Base-by-base conservation (phyloP, 2,797 vertebrate species). In the Chelonia mydas region DNA sequence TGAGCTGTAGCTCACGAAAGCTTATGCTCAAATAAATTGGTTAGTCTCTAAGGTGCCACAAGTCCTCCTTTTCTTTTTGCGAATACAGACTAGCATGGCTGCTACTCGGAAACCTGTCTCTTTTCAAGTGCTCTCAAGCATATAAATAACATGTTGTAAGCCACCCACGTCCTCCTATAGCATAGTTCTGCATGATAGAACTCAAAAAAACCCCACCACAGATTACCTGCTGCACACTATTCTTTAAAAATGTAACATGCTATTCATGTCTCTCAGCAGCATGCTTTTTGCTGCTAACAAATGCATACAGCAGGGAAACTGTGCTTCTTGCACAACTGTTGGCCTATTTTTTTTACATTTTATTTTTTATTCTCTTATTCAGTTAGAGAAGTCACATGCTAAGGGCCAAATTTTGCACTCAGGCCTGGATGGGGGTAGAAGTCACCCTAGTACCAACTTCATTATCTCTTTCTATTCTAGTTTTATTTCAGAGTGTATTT, bases 61-160 rank as follows among this genome's bases (percentile, higher is more conserved):
- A 41, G 41, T 41, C 5, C 41, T 41, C 41, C 41, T 41, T 41
- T 41, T 41, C 41, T 41, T 41, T 41, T 41, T 41, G 41, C 41
- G 41, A 41, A 41, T 41, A 41, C 41, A 41, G 41, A 41, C 41
- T 41, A 41, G 41, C 41, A 41, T 41, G 41, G 41, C 41, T 41
- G 41, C 41, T 41, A 41, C 41, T 41, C 41, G 41, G 41, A 41
- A 41, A 41, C 41, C 41, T 41, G 41, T 27, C 41, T 54, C 88
- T 86, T 94, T 88, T 92, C 83, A 93, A 93, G 86, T 65, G 93
- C 81, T 89, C 65, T 93, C 84, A 76, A 50, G 81, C 90, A 94
- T 85, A 93, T 86, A 96, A 95, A 94, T 91, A 95, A 68, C 83
- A 37, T 6, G 27, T 28, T 76, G 41, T 47, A 11, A 79, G 94